These are phyloP conservation scores for Plectrocnemia conspersa DNA, from an alignment of 1,140 invertebrate genomes.

Conservation along the genomic window DNA sequence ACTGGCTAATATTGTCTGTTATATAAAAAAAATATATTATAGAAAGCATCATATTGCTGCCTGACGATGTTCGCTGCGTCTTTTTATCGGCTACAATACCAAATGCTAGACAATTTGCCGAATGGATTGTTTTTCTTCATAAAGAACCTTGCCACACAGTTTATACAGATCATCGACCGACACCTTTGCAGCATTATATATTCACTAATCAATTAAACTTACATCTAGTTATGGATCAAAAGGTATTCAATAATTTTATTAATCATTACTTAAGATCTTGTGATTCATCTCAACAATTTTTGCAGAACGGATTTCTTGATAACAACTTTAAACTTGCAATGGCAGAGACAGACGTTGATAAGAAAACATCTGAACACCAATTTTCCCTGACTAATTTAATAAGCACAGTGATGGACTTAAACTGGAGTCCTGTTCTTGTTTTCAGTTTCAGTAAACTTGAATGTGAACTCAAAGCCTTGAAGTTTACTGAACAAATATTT, in stretches of 20 bases:
- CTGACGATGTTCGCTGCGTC: conserved; percentile 97
- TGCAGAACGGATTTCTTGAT: conserved; percentile 85
- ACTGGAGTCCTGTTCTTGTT: conserved; percentile 96
- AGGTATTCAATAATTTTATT: too few relatives aligned
- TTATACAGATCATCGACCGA: conserved; percentile 97
- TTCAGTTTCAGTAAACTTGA: conserved; percentile 99
- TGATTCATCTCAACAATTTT: neutral
- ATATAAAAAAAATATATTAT: conserved; percentile 23
- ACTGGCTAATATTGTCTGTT: too few relatives aligned
- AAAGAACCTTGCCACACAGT: conserved; percentile 98
- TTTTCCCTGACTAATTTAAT: conserved; percentile 84
- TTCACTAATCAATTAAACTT: conserved; percentile 94
- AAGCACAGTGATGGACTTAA: conserved; percentile 97
- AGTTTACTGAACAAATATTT: conserved; percentile 94
- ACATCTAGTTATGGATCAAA: conserved; percentile 93
- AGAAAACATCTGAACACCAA: neutral
- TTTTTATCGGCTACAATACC: conserved; percentile 99
- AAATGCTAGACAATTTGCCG: conserved; percentile 96
- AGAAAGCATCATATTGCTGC: conserved; percentile 96
- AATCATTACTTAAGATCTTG: neutral
- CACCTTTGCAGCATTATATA: conserved; percentile 96
- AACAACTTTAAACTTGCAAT: conserved; percentile 97
- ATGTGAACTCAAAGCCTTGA: conserved; percentile 93
- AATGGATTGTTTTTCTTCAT: conserved; percentile 97
- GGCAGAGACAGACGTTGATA: conserved; percentile 63